These are phyloP conservation scores for Agapornis canus DNA, from an alignment of 2,797 vertebrate genomes.

Conservation along the genomic window DNA sequence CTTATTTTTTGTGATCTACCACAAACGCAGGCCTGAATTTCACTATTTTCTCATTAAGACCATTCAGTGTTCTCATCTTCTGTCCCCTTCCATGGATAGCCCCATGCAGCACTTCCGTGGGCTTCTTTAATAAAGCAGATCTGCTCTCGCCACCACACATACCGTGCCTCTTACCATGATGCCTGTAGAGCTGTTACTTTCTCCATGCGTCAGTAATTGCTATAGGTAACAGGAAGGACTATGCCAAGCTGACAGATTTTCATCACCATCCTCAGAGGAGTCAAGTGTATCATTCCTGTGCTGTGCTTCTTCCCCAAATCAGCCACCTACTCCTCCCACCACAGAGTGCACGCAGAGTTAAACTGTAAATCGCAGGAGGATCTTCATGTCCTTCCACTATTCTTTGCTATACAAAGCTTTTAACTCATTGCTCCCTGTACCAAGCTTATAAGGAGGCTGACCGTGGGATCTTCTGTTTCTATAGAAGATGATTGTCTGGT, in stretches of 20 bases:
- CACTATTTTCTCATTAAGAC: not conserved
- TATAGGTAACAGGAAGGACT: conserved; percentile 39
- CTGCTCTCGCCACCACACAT: not conserved
- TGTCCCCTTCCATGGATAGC: not conserved
- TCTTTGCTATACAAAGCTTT: not conserved
- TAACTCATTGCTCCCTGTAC: not conserved
- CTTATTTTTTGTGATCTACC: not conserved
- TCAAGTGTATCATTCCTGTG: conserved; percentile 51
- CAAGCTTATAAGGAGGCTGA: not conserved
- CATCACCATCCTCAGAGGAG: conserved; percentile 45
- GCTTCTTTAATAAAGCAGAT: not conserved
- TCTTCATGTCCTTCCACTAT: conserved; percentile 1
- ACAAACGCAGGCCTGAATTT: not conserved
- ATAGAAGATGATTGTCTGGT: not conserved
- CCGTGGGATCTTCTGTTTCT: not conserved
- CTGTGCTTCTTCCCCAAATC: conserved; percentile 45
- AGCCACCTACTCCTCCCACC: conserved; percentile 63
- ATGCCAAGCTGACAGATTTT: conserved; percentile 67
- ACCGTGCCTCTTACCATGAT: not conserved
- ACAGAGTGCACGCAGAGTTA: conserved; percentile 16
- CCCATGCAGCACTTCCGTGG: not conserved
- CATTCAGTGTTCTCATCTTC: not conserved
- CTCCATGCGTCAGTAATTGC: not conserved
- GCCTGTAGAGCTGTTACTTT: conserved; percentile 1
- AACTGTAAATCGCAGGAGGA: conserved; percentile 14